Evolutionary conservation across 2,113 vertebrate genomes (phyloP).

Genomic region (Eulacestoma nigropectus): DNA sequence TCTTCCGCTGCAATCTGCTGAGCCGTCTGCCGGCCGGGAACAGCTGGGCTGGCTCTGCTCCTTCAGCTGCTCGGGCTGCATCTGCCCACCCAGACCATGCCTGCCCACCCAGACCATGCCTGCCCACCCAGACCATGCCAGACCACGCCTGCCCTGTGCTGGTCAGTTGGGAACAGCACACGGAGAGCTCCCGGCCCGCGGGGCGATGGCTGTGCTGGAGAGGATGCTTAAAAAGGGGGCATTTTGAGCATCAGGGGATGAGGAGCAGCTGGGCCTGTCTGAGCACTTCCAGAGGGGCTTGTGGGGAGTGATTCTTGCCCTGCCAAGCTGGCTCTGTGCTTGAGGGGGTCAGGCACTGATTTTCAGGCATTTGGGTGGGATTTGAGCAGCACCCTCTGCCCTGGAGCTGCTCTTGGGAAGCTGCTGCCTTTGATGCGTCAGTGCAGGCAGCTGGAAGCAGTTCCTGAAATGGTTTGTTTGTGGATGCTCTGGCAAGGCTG

Average conservation of each 20-base stretch:
- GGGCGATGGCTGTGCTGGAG: accelerated
- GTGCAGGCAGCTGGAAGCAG: neutral
- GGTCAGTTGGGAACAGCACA: accelerated
- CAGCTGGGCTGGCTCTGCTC: neutral
- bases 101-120: neutral
- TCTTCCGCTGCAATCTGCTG: slow-evolving; percentile 24
- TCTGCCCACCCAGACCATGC: neutral
- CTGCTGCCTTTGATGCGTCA: neutral
- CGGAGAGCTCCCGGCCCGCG: accelerated
- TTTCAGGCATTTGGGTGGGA: neutral
- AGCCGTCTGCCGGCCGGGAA: slow-evolving; percentile 39
- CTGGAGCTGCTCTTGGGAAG: neutral
- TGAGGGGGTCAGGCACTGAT: accelerated
- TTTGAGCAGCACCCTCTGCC: neutral
- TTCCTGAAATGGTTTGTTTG: neutral
- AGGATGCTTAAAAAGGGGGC: neutral
- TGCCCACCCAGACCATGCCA: neutral
- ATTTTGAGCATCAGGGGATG: neutral
- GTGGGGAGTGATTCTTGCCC: accelerated
- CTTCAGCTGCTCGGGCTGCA: neutral
- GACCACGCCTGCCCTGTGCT: neutral
- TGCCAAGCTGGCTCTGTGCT: neutral
- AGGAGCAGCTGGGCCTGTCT: neutral
- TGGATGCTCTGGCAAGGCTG: neutral
- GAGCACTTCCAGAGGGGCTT: accelerated